These are phyloP conservation scores for Elephas maximus DNA, from an alignment of 2,113 vertebrate species.

Conservation along the genomic window DNA sequence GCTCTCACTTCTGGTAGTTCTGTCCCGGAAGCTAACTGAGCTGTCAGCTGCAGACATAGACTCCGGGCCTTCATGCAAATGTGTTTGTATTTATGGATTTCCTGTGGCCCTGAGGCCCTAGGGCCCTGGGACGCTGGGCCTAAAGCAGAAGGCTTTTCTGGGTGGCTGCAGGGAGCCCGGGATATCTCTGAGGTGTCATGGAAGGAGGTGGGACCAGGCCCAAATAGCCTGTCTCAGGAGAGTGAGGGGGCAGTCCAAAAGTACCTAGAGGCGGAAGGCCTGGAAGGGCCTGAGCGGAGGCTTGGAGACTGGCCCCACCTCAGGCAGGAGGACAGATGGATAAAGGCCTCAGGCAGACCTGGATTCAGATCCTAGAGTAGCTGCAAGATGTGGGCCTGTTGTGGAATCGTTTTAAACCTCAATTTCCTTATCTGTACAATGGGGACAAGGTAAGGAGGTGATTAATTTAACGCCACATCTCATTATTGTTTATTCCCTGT, in stretches of 20 bases:
- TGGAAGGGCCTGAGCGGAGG: background rate
- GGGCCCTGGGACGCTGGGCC: background rate
- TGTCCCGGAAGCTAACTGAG: background rate
- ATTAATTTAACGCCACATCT: background rate
- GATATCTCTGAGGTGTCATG: background rate
- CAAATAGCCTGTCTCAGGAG: background rate
- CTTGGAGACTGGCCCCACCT: background rate
- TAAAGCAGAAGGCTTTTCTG: background rate
- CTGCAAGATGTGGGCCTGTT: background rate
- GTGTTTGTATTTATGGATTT: slow-evolving; percentile 74
- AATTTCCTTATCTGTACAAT: background rate
- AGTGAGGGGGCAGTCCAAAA: background rate
- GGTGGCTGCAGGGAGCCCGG: background rate
- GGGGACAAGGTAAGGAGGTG: background rate
- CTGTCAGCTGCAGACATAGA: background rate
- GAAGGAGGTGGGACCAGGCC: background rate
- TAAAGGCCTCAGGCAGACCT: background rate
- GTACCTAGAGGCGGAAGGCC: background rate
- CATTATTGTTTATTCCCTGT: background rate
- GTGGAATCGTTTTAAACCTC: background rate
- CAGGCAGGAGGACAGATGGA: background rate
- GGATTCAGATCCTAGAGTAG: slow-evolving; percentile 1
- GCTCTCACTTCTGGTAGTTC: background rate
- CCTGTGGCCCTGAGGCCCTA: background rate
- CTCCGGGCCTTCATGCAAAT: slow-evolving; percentile 67